Conservation (phyloP, 2,888 invertebrate genomes). For the Cheiracanthium punctorium region DNA sequence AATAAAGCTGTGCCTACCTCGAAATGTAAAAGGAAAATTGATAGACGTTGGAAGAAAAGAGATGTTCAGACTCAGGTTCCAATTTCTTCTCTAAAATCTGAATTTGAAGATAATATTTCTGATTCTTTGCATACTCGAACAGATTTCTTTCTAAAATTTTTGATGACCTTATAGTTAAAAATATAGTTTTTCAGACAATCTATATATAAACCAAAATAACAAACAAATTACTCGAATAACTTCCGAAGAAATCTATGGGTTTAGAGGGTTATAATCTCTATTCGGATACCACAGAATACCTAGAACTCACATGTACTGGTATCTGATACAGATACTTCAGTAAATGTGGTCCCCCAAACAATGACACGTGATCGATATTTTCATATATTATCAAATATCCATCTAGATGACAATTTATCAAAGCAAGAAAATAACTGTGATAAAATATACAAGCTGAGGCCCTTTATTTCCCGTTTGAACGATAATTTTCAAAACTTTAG, state of each 20-base stretch:
- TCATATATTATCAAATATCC: slow-evolving; percentile 16
- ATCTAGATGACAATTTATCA: not conserved
- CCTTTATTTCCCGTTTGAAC: slow-evolving; percentile 1
- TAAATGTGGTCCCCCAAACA: slow-evolving; percentile 1
- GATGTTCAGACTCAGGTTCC: slow-evolving; percentile 17
- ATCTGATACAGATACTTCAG: no score
- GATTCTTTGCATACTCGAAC: not conserved
- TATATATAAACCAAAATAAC: no score
- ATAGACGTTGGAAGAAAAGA: slow-evolving; percentile 38
- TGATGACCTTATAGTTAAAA: no score
- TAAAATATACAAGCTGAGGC: not conserved
- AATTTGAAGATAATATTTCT: not conserved
- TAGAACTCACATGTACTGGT: no score
- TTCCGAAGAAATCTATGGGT: not conserved
- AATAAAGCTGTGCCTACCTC: slow-evolving; percentile 37
- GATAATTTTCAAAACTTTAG: slow-evolving; percentile 5
- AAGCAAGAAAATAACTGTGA: not conserved
- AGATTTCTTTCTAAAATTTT: not conserved
- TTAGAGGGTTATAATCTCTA: not conserved
- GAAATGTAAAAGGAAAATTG: slow-evolving; percentile 34
- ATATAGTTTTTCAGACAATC: no score
- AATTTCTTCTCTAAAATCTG: not conserved
- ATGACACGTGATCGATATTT: slow-evolving; percentile 17
- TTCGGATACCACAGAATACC: no score
- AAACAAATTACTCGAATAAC: not conserved